These are phyloP conservation scores for Tragelaphus scriptus DNA, from an alignment of 2,113 vertebrate genomes.

Conservation along the genomic window DNA sequence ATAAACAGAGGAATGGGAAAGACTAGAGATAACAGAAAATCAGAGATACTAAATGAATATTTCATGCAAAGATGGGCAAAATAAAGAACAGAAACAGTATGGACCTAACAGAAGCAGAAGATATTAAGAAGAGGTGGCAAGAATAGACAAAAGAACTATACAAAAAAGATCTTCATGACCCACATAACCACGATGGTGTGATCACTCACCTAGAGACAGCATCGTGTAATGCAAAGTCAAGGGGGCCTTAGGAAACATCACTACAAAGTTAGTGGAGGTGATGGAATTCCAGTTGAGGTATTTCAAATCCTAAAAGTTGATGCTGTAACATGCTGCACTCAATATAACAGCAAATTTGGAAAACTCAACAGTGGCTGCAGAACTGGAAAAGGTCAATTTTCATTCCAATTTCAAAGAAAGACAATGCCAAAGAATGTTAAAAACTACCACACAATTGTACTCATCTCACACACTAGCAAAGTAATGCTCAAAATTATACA, in stretches of 20 bases:
- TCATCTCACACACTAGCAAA: neutral
- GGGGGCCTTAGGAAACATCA: neutral
- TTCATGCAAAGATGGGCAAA: neutral
- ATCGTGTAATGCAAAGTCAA: neutral
- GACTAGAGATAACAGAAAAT: neutral
- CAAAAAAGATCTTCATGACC: neutral
- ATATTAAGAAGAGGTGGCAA: neutral
- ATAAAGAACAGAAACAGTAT: neutral
- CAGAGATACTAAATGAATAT: neutral
- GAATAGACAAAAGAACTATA: neutral
- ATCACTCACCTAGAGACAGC: neutral
- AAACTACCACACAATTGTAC: neutral
- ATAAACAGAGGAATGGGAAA: neutral
- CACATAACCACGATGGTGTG: neutral
- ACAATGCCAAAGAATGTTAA: neutral
- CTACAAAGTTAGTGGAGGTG: neutral
- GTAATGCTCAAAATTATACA: neutral
- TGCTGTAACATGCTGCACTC: neutral
- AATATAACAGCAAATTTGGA: neutral
- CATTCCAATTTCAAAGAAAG: neutral
- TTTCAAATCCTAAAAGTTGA: neutral
- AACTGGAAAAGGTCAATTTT: neutral
- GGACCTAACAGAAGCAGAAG: neutral
- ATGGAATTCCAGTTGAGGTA: neutral
- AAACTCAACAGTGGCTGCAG: neutral